Base-by-base conservation (phyloP, 2,888 invertebrate species). In the Eilema griseolum region DNA sequence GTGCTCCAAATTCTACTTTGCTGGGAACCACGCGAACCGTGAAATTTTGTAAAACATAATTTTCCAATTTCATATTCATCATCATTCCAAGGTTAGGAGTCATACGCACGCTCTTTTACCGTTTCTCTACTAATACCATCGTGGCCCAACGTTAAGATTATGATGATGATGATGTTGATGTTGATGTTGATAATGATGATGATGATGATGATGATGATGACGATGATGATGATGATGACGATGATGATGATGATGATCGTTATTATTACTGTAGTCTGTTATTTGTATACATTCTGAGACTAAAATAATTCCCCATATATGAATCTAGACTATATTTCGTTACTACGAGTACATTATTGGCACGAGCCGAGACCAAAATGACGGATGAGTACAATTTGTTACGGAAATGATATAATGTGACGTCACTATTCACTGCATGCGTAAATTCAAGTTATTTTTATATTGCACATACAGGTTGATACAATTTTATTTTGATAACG, bases 361-460 rank as follows among this genome's bases (percentile, higher is more conserved):
- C 73, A 61, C 65, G 26, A 33, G 26, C 31, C 2, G n/a, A 26
- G 20, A 63, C 69, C 67, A 69, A 65, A 74, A 59, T 75, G 81
- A 78, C 71, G 56, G 64, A 81, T 75, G 33, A 12, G 76, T 41
- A 61, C 63, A 69, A 66, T 73, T 67, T 68, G 69, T 71, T 61
- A 66, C 66, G n/a, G 26, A 67, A 66, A 77, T 78, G 75, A 78
- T 76, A 78, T 78, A 80, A 73, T 70, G 73, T 62, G 64, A 63
- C 71, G 74, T 75, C 81, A 75, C 72, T 66, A 69, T 68, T 62
- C 73, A 26, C 68, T 72, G 62, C 75, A 70, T 71, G 69, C 67
- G 70, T 66, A 70, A 61, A 59, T 71, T 71, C 57, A 66, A 81
- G 78, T 78, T 80, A 81, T 82, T 85, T 85, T 77, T 73, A 83